Base-by-base conservation (phyloP, 1,140 invertebrate species). In the Adelges cooleyi region DNA sequence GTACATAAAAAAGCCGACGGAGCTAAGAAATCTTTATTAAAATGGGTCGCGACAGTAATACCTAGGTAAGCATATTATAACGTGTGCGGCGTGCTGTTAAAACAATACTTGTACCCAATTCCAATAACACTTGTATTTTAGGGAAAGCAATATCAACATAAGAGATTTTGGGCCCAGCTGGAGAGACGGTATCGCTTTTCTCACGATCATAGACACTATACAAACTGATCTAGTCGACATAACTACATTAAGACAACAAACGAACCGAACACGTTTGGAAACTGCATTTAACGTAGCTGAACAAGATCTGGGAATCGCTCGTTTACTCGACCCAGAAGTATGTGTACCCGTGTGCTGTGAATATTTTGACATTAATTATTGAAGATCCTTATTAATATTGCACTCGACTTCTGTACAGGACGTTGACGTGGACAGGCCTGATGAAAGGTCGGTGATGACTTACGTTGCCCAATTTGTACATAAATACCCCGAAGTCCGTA, bases 391-490 rank as follows among this genome's bases (percentile, higher is more conserved):
- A n/a, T 52, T 52, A 5, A n/a, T 29, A 23, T 6, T 6, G 13
- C 27, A 36, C 5, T 22, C 33, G 25, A 51, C 20, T 11, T 4
- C 3, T 49, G 10, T 66, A 10, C 11, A 72, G 80, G 96, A 99
- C 78, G 92, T 99, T 25, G 93, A 98, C 78, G 93, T 97, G 13
- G 86, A 90, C 15, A 89, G 90, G 73, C 96, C 96, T 9, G 96
- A 99, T 76, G 95, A 99, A 74, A 92, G 94, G 76, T 98, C 93
- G 33, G 92, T 99, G 68, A 98, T 99, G 93, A 99, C 96, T 27
- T 99, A 99, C 76, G 93, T 99, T 44, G 94, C 96, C 38, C 94
- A 98, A 78, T 99, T 98, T 77, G 79, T 98, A 68, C 91, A 97
- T 74, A 93, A 93, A 77, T 96, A 94, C 76, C 88, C 89, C 18